Evolutionary conservation across 2,113 vertebrate species (phyloP).

Genomic region (Eolophus roseicapilla): DNA sequence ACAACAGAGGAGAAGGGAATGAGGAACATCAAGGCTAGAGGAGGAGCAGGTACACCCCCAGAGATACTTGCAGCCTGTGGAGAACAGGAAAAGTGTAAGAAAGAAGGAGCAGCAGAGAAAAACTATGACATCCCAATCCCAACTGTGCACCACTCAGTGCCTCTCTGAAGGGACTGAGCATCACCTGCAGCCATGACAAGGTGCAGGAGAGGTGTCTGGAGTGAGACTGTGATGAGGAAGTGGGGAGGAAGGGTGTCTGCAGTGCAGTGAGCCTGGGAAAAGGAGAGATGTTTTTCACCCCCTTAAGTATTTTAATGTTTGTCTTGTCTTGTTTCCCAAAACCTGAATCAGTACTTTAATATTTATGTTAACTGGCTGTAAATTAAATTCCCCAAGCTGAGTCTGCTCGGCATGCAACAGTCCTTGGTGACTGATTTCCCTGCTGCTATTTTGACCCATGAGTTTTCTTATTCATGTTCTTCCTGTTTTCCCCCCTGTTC

Average conservation of each 20-base stretch:
- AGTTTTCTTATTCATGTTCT: neutral
- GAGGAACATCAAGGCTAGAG: neutral
- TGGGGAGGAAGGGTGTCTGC: neutral
- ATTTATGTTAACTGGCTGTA: neutral
- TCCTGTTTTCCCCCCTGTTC: neutral
- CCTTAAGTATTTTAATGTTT: neutral
- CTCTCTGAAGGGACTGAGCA: neutral
- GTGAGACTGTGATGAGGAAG: neutral
- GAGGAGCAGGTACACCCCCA: neutral
- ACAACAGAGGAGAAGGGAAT: neutral
- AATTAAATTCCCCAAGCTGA: neutral
- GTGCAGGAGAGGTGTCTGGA: neutral
- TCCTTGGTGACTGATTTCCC: neutral
- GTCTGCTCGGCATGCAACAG: neutral
- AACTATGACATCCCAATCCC: neutral
- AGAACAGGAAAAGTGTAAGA: neutral
- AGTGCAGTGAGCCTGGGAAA: neutral
- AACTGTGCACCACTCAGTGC: neutral
- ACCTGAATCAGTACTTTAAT: neutral
- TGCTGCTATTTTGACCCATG: neutral
- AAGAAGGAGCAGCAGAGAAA: neutral
- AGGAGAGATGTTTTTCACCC: neutral
- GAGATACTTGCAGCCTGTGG: neutral
- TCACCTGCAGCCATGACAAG: neutral
- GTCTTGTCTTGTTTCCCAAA: neutral